A percentile compares a stretch with the other conserved stretches of the same genome.
Conservation (phyloP, 2,113 vertebrate genomes). For the Coracopsis vasa region DNA sequence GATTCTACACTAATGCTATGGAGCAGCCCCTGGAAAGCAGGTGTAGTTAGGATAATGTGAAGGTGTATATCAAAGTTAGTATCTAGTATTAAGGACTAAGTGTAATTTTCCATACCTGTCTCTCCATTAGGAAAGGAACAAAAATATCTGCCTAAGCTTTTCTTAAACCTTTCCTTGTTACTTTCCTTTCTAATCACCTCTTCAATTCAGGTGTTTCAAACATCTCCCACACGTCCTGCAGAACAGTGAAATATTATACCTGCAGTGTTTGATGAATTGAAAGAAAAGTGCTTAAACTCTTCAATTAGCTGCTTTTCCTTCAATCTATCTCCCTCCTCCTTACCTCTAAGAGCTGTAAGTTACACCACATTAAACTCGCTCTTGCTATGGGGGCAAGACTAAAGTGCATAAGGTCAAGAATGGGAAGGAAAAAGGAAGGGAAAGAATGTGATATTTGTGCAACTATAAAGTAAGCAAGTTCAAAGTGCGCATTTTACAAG, state of each 20-base stretch:
- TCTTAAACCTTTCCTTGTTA: not conserved
- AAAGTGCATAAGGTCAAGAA: not conserved
- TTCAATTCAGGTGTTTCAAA: not conserved
- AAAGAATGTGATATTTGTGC: fast-evolving
- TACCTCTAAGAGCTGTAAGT: not conserved
- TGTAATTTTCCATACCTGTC: not conserved
- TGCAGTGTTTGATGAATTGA: not conserved
- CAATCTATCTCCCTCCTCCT: not conserved
- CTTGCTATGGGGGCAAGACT: not conserved
- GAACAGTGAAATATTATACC: not conserved
- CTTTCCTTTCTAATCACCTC: not conserved
- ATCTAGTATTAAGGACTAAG: not conserved
- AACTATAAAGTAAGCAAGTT: not conserved
- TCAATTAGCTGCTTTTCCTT: not conserved
- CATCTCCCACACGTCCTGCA: not conserved
- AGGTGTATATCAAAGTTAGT: not conserved
- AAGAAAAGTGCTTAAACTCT: not conserved
- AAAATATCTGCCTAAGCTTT: not conserved
- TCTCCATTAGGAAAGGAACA: not conserved
- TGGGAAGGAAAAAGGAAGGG: not conserved
- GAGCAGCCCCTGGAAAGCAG: not conserved
- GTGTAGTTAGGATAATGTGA: not conserved
- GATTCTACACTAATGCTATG: not conserved
- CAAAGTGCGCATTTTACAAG: not conserved
- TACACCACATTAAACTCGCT: not conserved